Percentiles rank a stretch among this genome's conserved stretches.
These are phyloP conservation scores for Manacus vitellinus DNA, from an alignment of 2,113 vertebrate genomes.

Conservation along the genomic window DNA sequence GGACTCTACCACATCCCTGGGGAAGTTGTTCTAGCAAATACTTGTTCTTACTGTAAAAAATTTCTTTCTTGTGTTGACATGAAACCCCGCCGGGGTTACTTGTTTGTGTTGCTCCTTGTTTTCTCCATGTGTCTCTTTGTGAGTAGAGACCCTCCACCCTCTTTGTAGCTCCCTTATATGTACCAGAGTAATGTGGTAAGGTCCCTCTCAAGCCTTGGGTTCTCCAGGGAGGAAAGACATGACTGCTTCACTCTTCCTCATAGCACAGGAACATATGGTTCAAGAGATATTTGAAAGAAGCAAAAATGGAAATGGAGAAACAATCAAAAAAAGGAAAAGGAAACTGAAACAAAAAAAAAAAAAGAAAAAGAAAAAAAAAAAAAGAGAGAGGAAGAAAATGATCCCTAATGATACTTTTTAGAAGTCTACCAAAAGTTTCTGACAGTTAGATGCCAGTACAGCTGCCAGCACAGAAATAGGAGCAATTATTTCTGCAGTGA, in stretches of 20 bases:
- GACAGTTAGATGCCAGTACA: neutral
- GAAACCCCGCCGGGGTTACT: neutral
- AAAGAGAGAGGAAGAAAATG: neutral
- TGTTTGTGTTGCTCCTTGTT: neutral
- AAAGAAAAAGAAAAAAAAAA: too few relatives aligned
- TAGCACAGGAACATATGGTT: neutral
- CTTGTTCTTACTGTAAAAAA: neutral
- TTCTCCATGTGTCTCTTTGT: neutral
- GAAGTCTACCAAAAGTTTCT: neutral
- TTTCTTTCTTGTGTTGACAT: too few relatives aligned
- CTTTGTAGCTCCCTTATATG: neutral
- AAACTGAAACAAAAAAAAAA: too few relatives aligned
- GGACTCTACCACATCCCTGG: neutral
- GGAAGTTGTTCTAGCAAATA: neutral
- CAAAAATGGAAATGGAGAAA: neutral
- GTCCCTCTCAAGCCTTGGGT: accelerated
- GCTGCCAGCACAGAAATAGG: neutral
- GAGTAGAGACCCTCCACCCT: neutral
- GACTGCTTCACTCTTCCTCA: neutral
- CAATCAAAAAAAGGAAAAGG: neutral
- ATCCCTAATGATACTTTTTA: neutral
- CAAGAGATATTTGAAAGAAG: neutral
- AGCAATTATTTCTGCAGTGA: neutral
- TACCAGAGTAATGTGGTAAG: neutral
- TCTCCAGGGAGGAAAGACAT: neutral